Evolutionary conservation across 23 tunicate species (phyloP).

Genomic region (Styela clava): DNA sequence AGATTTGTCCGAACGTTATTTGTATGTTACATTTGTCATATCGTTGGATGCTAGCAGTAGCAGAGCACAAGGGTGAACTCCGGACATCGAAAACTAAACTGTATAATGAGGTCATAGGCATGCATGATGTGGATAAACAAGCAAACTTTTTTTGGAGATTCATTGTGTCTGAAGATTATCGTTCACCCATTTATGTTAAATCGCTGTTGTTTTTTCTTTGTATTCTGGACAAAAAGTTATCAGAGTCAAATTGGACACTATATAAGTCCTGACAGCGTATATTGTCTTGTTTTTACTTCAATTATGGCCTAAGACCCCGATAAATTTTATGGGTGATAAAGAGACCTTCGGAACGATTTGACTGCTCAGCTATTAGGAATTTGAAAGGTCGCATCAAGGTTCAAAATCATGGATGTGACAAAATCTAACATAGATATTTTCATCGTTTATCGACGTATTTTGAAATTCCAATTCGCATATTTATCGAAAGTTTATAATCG

Average conservation of each 20-base stretch:
- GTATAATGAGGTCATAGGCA: background rate
- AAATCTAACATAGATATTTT: too few relatives aligned
- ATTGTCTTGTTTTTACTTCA: too few relatives aligned
- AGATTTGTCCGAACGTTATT: background rate
- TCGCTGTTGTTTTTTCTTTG: background rate
- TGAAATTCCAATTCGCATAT: too few relatives aligned
- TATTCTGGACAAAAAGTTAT: background rate
- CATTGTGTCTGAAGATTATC: background rate
- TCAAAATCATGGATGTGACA: too few relatives aligned
- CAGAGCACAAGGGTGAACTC: background rate
- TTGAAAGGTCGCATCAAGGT: too few relatives aligned
- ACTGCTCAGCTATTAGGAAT: too few relatives aligned
- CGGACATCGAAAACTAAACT: background rate
- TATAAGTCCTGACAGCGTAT: too few relatives aligned
- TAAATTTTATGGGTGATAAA: too few relatives aligned
- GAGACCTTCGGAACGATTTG: too few relatives aligned
- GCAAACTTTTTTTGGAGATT: background rate
- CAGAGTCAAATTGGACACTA: background rate
- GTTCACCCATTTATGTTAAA: background rate
- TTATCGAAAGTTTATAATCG: too few relatives aligned
- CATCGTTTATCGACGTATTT: too few relatives aligned
- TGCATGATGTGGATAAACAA: background rate
- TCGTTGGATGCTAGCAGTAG: background rate
- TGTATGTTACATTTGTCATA: background rate
- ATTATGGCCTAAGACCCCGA: too few relatives aligned